Evolutionary conservation across 2,888 invertebrate genomes (phyloP).

Genomic region (Tachystola acroxantha): DNA sequence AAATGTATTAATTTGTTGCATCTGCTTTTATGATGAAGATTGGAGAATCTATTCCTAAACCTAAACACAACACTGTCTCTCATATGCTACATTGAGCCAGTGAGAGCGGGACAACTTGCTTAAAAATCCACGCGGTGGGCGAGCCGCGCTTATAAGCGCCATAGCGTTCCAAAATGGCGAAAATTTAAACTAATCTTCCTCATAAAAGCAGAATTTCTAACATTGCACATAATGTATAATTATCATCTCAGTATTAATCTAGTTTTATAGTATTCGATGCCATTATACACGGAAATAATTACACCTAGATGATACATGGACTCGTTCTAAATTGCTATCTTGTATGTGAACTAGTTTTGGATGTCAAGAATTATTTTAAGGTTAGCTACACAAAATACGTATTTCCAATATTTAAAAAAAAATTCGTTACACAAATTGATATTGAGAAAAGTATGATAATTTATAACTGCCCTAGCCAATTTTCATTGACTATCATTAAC

Average conservation of each 20-base stretch:
- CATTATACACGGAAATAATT: slow-evolving; percentile 46
- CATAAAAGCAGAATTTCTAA: slow-evolving; percentile 18
- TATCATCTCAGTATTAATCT: slow-evolving; percentile 63
- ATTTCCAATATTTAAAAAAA: too few relatives aligned
- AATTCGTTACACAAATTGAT: too few relatives aligned
- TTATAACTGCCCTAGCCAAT: too few relatives aligned
- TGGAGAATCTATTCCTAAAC: slow-evolving; percentile 15
- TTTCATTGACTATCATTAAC: too few relatives aligned
- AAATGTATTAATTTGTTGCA: slow-evolving; percentile 19
- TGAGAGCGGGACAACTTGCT: too few relatives aligned
- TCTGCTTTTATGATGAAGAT: slow-evolving; percentile 13
- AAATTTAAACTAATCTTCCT: too few relatives aligned
- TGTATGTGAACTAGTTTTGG: slow-evolving; percentile 36
- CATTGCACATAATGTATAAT: slow-evolving; percentile 10
- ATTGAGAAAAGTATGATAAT: too few relatives aligned
- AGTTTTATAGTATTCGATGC: slow-evolving; percentile 62
- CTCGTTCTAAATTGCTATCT: slow-evolving; percentile 13
- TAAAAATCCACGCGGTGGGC: too few relatives aligned
- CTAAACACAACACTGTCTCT: too few relatives aligned
- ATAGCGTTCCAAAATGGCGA: too few relatives aligned
- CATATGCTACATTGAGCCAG: too few relatives aligned
- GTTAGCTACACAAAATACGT: slow-evolving; percentile 3
- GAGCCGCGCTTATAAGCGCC: too few relatives aligned
- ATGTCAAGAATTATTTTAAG: slow-evolving; percentile 18
- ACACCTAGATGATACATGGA: slow-evolving; percentile 25